Conservation (phyloP, 2,797 vertebrate species). For the Moxostoma hubbsi region DNA sequence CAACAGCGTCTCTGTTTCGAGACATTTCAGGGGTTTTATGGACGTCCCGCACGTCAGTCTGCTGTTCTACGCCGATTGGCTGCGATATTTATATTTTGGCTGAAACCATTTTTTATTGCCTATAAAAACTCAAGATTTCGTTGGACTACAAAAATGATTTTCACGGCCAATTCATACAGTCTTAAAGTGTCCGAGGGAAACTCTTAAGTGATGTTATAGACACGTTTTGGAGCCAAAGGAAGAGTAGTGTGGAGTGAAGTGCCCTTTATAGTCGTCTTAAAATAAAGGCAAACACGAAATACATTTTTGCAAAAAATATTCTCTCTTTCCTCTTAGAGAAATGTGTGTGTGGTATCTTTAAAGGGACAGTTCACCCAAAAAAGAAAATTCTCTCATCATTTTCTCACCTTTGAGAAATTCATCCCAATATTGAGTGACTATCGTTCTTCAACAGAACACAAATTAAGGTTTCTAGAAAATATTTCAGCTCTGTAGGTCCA, state of each 20-base stretch:
- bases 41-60: not conserved
- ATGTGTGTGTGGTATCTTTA: no score
- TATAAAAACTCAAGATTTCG: slow-evolving; percentile 8
- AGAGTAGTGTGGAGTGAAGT: not conserved
- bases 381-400: no score
- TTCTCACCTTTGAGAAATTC: no score
- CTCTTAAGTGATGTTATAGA: slow-evolving; percentile 19
- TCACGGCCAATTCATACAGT: not conserved
- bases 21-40: not conserved
- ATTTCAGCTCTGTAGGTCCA: no score
- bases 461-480: no score
- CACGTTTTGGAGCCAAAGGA: not conserved
- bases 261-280: no score
- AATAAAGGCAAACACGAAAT: no score
- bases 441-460: no score
- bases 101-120: not conserved
- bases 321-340: no score
- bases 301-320: no score
- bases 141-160: not conserved
- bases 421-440: no score
- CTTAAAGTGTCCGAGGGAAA: slow-evolving; percentile 10
- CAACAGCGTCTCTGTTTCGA: slow-evolving; percentile 16
- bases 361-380: no score
- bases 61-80: not conserved
- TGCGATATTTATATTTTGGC: slow-evolving; percentile 24